Evolutionary conservation across 1,140 invertebrate species (phyloP), one percentile per base, ranked within the genome.

Genomic region (Drosophila pseudoobscura): DNA sequence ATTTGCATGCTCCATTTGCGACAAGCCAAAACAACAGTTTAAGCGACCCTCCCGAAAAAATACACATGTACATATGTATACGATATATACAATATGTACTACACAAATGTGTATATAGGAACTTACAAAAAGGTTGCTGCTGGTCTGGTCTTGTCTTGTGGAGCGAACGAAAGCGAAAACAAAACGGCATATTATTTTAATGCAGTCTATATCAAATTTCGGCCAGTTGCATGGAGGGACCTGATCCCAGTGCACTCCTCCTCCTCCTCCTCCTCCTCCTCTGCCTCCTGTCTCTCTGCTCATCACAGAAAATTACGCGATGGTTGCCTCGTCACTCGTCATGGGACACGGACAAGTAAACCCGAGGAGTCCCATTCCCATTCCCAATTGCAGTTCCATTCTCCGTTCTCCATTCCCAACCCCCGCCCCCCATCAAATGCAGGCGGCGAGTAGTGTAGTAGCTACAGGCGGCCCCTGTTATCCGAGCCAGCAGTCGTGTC

Each of bases 131-230:
- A 71, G 60, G 63, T 61, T 66, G 63, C 58, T 46, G 55, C 49
- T 55, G n/a, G 50, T 47, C 11, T 35, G 31, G 31, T 11, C 31
- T 11, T 11, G 35, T 11, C 31, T 3, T 9, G 35, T 39, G 45
- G 22, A 52, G 24, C 44, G 20, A 71, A 71, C 43, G 56, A 63
- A 68, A 75, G 65, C 56, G 72, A 80, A 80, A 82, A 82, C 74
- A 75, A 74, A 78, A 83, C 46, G 68, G 53, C 62, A 65, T 75
- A 82, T 82, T 79, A 84, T 84, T 84, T 84, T 70, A 78, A 71
- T 84, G 80, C 75, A 84, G 76, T 80, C 76, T 61, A 79, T 84
- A 84, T 84, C 80, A 72, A 80, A 84, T 84, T 84, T 84, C 80
- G 71, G 54, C 51, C 65, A 69, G 65, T 69, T 68, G 62, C 65